Evolutionary conservation across 2,888 invertebrate species (phyloP).

Genomic region (Orthosia gracilis): DNA sequence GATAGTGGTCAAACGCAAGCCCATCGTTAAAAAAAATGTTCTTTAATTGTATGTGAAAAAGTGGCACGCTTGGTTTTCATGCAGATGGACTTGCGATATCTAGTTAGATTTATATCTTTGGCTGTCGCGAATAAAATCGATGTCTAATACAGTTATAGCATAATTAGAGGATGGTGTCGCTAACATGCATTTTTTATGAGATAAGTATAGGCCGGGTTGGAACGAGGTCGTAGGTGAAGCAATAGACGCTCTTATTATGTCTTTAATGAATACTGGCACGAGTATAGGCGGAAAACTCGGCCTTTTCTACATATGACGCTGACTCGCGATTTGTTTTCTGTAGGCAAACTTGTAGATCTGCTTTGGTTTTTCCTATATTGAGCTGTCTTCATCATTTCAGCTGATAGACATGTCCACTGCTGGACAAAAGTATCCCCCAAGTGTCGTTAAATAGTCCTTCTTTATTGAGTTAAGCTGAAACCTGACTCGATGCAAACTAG

Average conservation of each 20-base stretch:
- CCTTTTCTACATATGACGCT: neutral
- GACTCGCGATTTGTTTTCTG: neutral
- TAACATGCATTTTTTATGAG: constrained; percentile 46
- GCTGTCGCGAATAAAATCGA: constrained; percentile 56
- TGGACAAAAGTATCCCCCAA: too few species aligned
- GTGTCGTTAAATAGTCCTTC: too few species aligned
- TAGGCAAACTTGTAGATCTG: neutral
- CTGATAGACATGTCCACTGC: too few species aligned
- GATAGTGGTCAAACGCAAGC: too few species aligned
- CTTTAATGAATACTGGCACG: neutral
- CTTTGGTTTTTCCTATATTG: neutral
- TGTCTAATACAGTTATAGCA: constrained; percentile 9
- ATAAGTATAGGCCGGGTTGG: constrained; percentile 23
- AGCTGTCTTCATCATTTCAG: too few species aligned
- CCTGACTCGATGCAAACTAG: too few species aligned
- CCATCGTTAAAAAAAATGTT: too few species aligned
- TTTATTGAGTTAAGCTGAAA: too few species aligned
- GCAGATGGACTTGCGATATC: too few species aligned
- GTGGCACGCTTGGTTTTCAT: too few species aligned
- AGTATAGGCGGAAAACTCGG: constrained; percentile 8
- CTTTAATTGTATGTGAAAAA: too few species aligned
- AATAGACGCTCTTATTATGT: neutral
- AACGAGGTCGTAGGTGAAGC: constrained; percentile 40
- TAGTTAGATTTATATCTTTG: too few species aligned
- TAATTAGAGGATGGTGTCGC: constrained; percentile 40